A percentile compares a stretch with the other conserved stretches of the same genome.
Evolutionary conservation across 2,797 vertebrate species (phyloP).

Genomic region (Leuciscus waleckii): DNA sequence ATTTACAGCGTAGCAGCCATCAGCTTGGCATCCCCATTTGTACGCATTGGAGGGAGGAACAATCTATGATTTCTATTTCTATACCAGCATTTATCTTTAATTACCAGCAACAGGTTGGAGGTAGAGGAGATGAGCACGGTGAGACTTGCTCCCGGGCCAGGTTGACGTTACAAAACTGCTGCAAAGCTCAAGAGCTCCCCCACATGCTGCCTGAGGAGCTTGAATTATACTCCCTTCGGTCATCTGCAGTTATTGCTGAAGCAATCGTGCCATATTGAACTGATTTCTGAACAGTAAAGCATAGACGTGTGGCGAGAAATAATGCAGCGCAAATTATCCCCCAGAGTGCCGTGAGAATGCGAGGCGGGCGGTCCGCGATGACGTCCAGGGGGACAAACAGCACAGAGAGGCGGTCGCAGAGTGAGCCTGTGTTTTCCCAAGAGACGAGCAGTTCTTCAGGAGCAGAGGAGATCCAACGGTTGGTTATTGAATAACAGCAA

Average conservation of each 20-base stretch:
- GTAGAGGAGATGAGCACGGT: slow-evolving; percentile 45
- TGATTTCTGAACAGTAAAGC: slow-evolving; percentile 57
- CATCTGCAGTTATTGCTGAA: slow-evolving; percentile 52
- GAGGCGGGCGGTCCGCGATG: background rate
- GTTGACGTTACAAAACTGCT: background rate
- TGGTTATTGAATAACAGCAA: slow-evolving; percentile 55
- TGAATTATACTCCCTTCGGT: slow-evolving; percentile 12
- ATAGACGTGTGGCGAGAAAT: slow-evolving; percentile 45
- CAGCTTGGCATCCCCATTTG: slow-evolving; percentile 63
- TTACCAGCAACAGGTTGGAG: slow-evolving; percentile 63
- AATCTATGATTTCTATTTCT: slow-evolving; percentile 63
- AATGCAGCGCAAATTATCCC: slow-evolving; percentile 54
- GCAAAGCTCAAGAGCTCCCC: slow-evolving; percentile 59
- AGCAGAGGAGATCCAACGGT: slow-evolving; percentile 26
- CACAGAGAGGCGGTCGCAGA: background rate
- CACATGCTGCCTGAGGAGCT: slow-evolving; percentile 38
- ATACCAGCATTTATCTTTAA: slow-evolving; percentile 64
- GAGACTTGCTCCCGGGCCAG: slow-evolving; percentile 19
- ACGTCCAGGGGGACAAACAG: background rate
- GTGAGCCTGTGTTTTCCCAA: slow-evolving; percentile 33
- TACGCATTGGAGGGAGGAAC: slow-evolving; percentile 56
- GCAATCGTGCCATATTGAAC: slow-evolving; percentile 57
- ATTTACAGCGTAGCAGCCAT: slow-evolving; percentile 66
- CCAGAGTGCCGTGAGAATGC: slow-evolving; percentile 27
- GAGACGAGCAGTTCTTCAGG: background rate